These are phyloP conservation scores for Callocephalon fimbriatum DNA, from an alignment of 2,113 vertebrate genomes.

Conservation along the genomic window DNA sequence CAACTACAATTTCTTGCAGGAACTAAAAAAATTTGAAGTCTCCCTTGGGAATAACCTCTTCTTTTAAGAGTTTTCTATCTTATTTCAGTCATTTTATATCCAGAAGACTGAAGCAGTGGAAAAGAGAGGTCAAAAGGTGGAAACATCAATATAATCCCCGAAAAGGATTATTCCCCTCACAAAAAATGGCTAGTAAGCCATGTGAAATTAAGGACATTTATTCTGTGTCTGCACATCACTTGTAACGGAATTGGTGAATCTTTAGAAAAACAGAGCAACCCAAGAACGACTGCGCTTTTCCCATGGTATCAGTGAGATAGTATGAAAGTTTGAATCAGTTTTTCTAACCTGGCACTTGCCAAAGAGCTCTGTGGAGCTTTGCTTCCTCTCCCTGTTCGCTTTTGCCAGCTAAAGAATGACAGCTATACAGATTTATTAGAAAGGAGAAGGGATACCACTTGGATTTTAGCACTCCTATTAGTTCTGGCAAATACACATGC, in stretches of 20 bases:
- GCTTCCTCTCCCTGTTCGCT: neutral
- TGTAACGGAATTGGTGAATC: slow-evolving; percentile 7
- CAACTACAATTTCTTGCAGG: neutral
- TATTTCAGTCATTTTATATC: slow-evolving; percentile 9
- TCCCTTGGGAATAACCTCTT: neutral
- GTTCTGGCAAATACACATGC: neutral
- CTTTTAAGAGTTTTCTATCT: neutral
- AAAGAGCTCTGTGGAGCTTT: neutral
- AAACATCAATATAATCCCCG: slow-evolving; percentile 50
- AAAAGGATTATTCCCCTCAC: slow-evolving; percentile 40
- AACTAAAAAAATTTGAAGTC: neutral
- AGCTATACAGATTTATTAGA: neutral
- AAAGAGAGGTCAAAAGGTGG: slow-evolving; percentile 59
- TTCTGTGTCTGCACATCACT: slow-evolving; percentile 26
- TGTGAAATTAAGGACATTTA: slow-evolving; percentile 60
- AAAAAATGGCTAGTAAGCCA: slow-evolving; percentile 29
- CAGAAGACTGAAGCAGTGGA: neutral
- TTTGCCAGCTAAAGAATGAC: neutral
- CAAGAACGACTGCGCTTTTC: neutral
- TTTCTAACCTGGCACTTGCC: neutral
- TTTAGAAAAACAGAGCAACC: slow-evolving; percentile 36
- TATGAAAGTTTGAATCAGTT: neutral
- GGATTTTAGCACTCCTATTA: neutral
- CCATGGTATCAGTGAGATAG: neutral
- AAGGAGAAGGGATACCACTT: neutral